These are phyloP conservation scores for Hirundo rustica DNA, from an alignment of 2,797 vertebrate species.

Conservation along the genomic window DNA sequence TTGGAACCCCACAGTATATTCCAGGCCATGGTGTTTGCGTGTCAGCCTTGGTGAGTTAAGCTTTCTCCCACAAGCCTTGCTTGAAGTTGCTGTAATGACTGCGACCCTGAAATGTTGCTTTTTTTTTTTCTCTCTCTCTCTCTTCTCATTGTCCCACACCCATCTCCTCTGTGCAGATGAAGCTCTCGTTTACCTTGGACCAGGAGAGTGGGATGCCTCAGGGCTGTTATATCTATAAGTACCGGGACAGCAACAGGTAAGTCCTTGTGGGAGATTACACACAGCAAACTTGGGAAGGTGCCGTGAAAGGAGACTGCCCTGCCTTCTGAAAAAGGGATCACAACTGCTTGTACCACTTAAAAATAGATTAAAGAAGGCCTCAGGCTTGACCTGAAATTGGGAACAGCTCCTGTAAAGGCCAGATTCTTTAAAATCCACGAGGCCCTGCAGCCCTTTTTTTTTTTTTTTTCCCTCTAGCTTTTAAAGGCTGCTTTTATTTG, in stretches of 20 bases:
- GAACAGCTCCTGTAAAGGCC: not conserved
- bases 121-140: not conserved
- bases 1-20: slow-evolving; percentile 33
- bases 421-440: not conserved
- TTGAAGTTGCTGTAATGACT: slow-evolving; percentile 5
- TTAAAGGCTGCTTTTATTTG: not conserved
- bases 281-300: not conserved
- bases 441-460: not conserved
- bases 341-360: slow-evolving; percentile 1
- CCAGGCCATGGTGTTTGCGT: slow-evolving; percentile 54
- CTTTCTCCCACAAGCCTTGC: slow-evolving; percentile 3
- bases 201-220: slow-evolving; percentile 93
- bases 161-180: slow-evolving; percentile 79
- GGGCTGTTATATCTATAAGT: slow-evolving; percentile 93
- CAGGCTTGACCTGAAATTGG: not conserved
- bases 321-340: not conserved
- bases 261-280: slow-evolving; percentile 35
- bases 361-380: slow-evolving; percentile 1
- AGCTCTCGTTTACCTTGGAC: slow-evolving; percentile 93
- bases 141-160: not conserved
- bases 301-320: not conserved
- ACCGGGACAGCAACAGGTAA: slow-evolving; percentile 98
- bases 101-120: slow-evolving; percentile 40
- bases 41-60: slow-evolving; percentile 12
- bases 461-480: not conserved